Conservation (phyloP, 2,113 vertebrate species). For the Leptobrachium ailaonicum region DNA sequence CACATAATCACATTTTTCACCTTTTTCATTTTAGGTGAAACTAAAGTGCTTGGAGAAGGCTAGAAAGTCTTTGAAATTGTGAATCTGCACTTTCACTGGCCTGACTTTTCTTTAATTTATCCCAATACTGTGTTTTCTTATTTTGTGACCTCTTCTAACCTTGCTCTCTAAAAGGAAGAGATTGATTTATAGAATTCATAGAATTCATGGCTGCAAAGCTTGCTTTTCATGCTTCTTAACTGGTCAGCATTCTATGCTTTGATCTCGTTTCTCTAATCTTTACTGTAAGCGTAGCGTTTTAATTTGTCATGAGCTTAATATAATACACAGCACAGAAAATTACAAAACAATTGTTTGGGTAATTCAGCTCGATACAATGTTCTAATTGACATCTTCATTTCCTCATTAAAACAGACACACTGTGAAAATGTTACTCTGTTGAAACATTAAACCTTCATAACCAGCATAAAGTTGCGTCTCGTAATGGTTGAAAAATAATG, state of each 20-base stretch:
- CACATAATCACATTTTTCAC: background rate
- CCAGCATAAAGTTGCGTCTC: constrained; percentile 32
- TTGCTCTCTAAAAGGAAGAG: constrained; percentile 5
- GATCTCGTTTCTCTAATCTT: constrained; percentile 13
- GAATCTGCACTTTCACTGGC: background rate
- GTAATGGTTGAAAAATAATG: constrained; percentile 34
- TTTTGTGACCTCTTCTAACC: constrained; percentile 23
- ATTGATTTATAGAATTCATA: constrained; percentile 40
- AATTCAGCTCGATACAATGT: constrained; percentile 27
- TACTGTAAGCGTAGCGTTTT: constrained; percentile 33
- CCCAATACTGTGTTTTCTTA: constrained; percentile 12
- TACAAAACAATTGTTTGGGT: constrained; percentile 30
- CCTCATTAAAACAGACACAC: constrained; percentile 42
- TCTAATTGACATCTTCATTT: constrained; percentile 44
- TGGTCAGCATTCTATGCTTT: constrained; percentile 21
- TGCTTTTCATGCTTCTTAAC: constrained; percentile 19
- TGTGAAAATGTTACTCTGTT: constrained; percentile 37
- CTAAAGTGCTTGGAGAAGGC: background rate
- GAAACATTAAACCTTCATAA: constrained; percentile 41
- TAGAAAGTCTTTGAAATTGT: background rate
- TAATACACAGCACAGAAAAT: constrained; percentile 34
- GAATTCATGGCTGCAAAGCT: constrained; percentile 22
- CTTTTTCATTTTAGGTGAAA: background rate
- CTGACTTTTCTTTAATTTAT: constrained; percentile 10
- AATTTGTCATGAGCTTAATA: constrained; percentile 39